A percentile compares a stretch with the other conserved stretches of the same genome.
Evolutionary conservation across 2,113 vertebrate species (phyloP).

Genomic region (Casuarius casuarius): DNA sequence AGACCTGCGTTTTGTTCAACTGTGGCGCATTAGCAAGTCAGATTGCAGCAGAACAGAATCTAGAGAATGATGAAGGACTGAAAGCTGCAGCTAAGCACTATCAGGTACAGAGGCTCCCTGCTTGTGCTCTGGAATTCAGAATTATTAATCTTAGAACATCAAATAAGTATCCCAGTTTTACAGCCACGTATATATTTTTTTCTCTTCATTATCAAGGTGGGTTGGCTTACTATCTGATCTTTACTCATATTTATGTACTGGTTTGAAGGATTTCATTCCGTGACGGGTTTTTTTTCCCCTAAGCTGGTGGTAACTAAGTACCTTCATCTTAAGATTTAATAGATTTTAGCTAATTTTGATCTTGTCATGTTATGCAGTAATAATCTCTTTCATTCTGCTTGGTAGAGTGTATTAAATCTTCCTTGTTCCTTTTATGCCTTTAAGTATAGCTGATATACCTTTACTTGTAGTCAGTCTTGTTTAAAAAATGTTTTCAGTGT

Average conservation of each 20-base stretch:
- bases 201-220: neutral
- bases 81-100: constrained; percentile 95
- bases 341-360: neutral
- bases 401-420: neutral
- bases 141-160: neutral
- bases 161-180: neutral
- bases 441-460: neutral
- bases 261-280: neutral
- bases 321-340: neutral
- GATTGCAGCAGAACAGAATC: constrained; percentile 96
- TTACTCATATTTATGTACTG: neutral
- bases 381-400: neutral
- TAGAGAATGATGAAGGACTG: constrained; percentile 95
- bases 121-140: neutral
- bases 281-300: neutral
- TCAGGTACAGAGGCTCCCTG: constrained; percentile 80
- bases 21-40: constrained; percentile 95
- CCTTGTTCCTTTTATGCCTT: neutral
- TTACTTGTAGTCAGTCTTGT: neutral
- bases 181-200: neutral
- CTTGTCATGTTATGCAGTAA: neutral
- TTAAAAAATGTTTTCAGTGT: neutral
- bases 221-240: neutral
- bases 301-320: accelerated
- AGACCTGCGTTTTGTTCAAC: constrained; percentile 97